Percentiles rank a stretch among this genome's conserved stretches.
Evolutionary conservation across 2,113 vertebrate genomes (phyloP).

Genomic region (Phylloscopus whistleri): DNA sequence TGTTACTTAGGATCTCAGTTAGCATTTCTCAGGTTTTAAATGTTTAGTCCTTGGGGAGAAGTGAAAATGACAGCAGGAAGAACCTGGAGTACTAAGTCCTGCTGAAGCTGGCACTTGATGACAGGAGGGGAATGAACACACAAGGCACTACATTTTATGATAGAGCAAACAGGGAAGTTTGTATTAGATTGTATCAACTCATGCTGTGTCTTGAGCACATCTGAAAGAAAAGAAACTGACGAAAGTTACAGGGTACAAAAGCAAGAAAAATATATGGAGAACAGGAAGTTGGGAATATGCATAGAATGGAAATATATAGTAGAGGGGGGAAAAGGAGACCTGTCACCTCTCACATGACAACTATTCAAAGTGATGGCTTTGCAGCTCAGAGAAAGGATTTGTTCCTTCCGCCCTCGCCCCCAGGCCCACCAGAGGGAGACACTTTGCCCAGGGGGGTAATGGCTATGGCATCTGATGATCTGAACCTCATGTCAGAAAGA

Average conservation of each 20-base stretch:
- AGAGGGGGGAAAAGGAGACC: not conserved
- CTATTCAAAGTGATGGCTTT: not conserved
- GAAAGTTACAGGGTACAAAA: constrained; percentile 1
- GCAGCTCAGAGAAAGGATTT: not conserved
- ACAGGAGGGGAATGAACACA: constrained; percentile 45
- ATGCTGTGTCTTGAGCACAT: not conserved
- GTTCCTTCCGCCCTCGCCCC: not conserved
- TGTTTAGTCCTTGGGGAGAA: constrained; percentile 36
- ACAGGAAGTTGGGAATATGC: rapidly evolving
- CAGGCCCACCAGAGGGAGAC: not conserved
- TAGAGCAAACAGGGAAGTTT: constrained; percentile 46
- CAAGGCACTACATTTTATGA: constrained; percentile 11
- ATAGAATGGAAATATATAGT: not conserved
- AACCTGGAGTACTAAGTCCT: constrained; percentile 36
- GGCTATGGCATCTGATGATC: not conserved
- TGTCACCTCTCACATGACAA: not conserved
- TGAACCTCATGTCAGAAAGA: not conserved
- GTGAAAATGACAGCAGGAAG: constrained; percentile 64
- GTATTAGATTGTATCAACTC: constrained; percentile 51
- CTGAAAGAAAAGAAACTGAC: not conserved
- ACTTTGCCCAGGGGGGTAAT: not conserved
- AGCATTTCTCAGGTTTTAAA: constrained; percentile 24
- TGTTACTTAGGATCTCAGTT: constrained; percentile 40
- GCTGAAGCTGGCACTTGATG: constrained; percentile 48
- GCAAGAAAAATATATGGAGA: not conserved